These are phyloP conservation scores for Turritopsis dohrnii DNA, from an alignment of 30 jellyfish, hydroid and myxozoan genomes.

Conservation along the genomic window DNA sequence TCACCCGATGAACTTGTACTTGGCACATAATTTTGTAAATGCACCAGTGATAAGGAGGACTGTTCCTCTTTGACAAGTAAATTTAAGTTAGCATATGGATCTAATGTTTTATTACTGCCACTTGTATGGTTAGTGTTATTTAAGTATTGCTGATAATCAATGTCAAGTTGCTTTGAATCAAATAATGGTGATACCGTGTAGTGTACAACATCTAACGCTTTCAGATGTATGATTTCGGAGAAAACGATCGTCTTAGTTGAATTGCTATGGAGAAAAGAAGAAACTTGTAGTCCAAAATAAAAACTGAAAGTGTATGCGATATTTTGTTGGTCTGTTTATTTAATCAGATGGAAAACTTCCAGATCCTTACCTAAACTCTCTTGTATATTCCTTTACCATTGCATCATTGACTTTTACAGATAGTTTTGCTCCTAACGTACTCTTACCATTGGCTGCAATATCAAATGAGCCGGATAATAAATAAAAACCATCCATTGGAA, in stretches of 20 bases:
- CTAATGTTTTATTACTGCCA: not conserved
- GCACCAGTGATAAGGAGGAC: conserved; percentile 23
- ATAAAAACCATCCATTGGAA: conserved; percentile 11
- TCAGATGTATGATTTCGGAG: not conserved
- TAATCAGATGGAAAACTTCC: no score
- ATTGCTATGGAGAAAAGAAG: not conserved
- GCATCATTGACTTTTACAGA: not conserved
- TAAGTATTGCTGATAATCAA: not conserved
- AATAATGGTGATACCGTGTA: not conserved
- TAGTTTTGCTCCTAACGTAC: not conserved
- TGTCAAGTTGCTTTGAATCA: not conserved
- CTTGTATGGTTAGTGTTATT: not conserved
- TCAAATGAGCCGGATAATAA: conserved; percentile 8
- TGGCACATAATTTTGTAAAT: not conserved
- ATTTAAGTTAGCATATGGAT: not conserved
- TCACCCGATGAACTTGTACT: not conserved
- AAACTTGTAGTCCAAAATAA: not conserved
- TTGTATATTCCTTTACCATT: not conserved
- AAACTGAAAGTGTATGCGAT: not conserved
- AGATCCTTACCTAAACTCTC: not conserved
- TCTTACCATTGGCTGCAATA: not conserved
- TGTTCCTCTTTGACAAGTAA: not conserved
- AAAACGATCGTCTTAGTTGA: not conserved
- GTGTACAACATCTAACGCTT: not conserved
- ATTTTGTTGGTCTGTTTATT: no score